Evolutionary conservation across 2,888 invertebrate genomes (phyloP).

Genomic region (Melieria picta): DNA sequence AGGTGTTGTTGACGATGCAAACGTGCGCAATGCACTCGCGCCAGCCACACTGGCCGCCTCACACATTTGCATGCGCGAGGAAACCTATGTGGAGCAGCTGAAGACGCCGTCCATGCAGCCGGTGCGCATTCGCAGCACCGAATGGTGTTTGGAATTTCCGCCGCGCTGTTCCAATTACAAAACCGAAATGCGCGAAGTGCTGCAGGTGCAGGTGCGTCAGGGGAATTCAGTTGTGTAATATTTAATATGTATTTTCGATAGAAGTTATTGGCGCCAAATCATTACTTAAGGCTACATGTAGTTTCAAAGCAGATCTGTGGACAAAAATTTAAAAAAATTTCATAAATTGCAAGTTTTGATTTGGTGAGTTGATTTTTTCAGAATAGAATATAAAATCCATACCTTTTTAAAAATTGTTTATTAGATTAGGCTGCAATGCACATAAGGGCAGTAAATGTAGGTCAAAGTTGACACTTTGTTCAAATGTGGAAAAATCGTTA

Average conservation of each 20-base stretch:
- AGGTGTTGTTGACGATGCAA: constrained; percentile 22
- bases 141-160: constrained; percentile 83
- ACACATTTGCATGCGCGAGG: constrained; percentile 63
- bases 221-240: too few relatives aligned
- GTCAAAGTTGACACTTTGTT: too few relatives aligned
- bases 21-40: constrained; percentile 28
- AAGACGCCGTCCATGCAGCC: constrained; percentile 68
- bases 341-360: too few relatives aligned
- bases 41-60: constrained; percentile 17
- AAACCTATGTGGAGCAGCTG: constrained; percentile 69
- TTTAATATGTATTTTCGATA: neutral
- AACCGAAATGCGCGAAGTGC: constrained; percentile 76
- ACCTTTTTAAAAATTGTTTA: too few relatives aligned
- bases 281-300: neutral
- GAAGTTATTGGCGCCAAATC: neutral
- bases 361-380: too few relatives aligned
- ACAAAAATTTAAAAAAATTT: too few relatives aligned
- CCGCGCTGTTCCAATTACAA: constrained; percentile 82
- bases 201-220: constrained; percentile 74
- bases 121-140: constrained; percentile 76
- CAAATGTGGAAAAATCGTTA: too few relatives aligned
- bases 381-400: too few relatives aligned
- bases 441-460: too few relatives aligned
- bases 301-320: neutral
- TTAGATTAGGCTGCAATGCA: too few relatives aligned